Percentiles rank a stretch among this genome's conserved stretches.
These are phyloP conservation scores for Acromyrmex charruanus DNA, from an alignment of 1,140 invertebrate species.

Conservation along the genomic window DNA sequence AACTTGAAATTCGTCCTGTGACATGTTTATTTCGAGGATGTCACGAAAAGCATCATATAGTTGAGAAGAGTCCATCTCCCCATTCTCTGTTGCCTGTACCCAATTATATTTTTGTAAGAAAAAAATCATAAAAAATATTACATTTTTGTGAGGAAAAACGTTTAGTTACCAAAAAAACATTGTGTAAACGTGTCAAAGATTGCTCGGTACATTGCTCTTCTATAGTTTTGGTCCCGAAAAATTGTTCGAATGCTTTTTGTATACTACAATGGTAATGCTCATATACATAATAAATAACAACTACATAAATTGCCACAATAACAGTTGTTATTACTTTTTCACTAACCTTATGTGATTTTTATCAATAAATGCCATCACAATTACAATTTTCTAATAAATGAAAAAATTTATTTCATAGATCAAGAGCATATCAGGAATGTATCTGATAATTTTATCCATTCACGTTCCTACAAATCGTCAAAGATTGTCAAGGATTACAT, in stretches of 20 bases:
- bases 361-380: slow-evolving; percentile 51
- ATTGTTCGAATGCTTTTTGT: slow-evolving; percentile 71
- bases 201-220: slow-evolving; percentile 77
- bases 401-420: not conserved
- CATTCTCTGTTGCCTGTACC: slow-evolving; percentile 63
- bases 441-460: slow-evolving; percentile 30
- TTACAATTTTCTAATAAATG: slow-evolving; percentile 15
- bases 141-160: not conserved
- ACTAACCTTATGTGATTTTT: slow-evolving; percentile 58
- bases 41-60: slow-evolving; percentile 71
- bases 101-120: not conserved
- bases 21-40: slow-evolving; percentile 73
- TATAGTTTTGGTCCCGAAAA: slow-evolving; percentile 74
- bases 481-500: too few species aligned
- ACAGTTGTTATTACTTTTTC: not conserved
- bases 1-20: slow-evolving; percentile 68
- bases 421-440: not conserved
- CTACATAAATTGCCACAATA: slow-evolving; percentile 4
- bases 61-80: slow-evolving; percentile 70
- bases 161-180: slow-evolving; percentile 72
- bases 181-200: slow-evolving; percentile 71
- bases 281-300: not conserved
- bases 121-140: not conserved
- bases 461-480: not conserved
- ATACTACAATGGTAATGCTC: slow-evolving; percentile 65